Conservation (phyloP, 2,888 invertebrate genomes). For the Osmoderma eremita region DNA sequence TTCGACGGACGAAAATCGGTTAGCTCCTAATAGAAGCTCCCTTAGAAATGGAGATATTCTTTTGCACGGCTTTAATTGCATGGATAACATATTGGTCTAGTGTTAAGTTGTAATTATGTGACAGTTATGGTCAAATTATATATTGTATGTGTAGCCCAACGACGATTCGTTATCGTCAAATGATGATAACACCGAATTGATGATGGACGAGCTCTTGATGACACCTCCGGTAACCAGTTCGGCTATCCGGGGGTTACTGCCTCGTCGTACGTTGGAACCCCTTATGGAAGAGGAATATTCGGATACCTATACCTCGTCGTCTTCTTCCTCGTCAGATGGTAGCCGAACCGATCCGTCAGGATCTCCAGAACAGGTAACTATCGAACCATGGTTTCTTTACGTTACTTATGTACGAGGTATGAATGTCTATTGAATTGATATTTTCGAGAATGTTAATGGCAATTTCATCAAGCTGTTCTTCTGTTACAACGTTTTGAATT, state of each 20-base stretch:
- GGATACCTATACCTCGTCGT: conserved; percentile 68
- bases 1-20: conserved; percentile 71
- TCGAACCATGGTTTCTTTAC: conserved; percentile 1
- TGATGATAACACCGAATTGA: conserved; percentile 80
- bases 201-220: conserved; percentile 85
- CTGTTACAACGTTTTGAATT: too few relatives aligned
- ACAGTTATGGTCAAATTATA: too few relatives aligned
- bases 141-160: conserved; percentile 52
- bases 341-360: conserved; percentile 57
- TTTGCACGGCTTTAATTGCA: conserved; percentile 33
- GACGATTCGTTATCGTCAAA: conserved; percentile 68
- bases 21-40: conserved; percentile 42
- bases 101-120: too few relatives aligned
- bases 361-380: conserved; percentile 63
- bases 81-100: conserved; percentile 23
- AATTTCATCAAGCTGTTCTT: too few relatives aligned
- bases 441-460: too few relatives aligned
- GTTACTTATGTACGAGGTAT: not conserved
- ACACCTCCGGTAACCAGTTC: conserved; percentile 81
- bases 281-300: conserved; percentile 85
- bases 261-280: conserved; percentile 82
- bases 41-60: conserved; percentile 14
- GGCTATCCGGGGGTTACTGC: conserved; percentile 74
- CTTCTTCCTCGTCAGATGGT: conserved; percentile 51
- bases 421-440: too few relatives aligned